phyloP scores from a whole-genome alignment of 1,140 invertebrate genomes.

The Rhopalosiphum padi region DNA sequence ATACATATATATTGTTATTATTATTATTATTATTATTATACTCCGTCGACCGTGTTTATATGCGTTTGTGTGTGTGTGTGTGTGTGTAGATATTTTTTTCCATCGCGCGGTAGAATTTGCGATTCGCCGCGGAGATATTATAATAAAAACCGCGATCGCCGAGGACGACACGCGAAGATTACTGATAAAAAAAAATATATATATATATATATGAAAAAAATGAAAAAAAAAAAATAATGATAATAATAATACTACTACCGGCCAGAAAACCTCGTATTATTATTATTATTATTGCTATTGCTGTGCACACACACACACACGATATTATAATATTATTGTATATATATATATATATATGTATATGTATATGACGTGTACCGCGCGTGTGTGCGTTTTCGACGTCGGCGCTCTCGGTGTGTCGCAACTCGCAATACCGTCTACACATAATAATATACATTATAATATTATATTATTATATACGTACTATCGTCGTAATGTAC shows the following conservation, averaged over 20 bases:
- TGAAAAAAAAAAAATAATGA: background rate
- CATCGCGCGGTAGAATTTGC: background rate
- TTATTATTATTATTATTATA: constrained; percentile 2
- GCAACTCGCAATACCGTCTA: too few relatives aligned
- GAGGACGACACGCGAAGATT: constrained; percentile 5
- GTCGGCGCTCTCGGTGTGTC: background rate
- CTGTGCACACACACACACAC: too few relatives aligned
- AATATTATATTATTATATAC: background rate
- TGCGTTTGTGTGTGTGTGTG: background rate
- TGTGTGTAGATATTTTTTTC: background rate
- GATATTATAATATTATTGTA: too few relatives aligned
- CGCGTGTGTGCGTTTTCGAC: background rate
- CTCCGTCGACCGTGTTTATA: background rate
- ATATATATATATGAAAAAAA: background rate
- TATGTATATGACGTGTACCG: too few relatives aligned
- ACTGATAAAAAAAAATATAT: background rate
- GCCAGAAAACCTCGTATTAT: background rate
- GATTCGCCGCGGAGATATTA: constrained; percentile 7
- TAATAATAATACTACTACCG: background rate
- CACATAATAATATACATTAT: too few relatives aligned
- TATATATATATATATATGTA: too few relatives aligned
- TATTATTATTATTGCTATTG: too few relatives aligned
- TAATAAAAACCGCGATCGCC: constrained; percentile 7
- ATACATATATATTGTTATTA: background rate
- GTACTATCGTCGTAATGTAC: background rate